Evolutionary conservation across 1,140 invertebrate genomes (phyloP).

Genomic region (Ruditapes philippinarum): DNA sequence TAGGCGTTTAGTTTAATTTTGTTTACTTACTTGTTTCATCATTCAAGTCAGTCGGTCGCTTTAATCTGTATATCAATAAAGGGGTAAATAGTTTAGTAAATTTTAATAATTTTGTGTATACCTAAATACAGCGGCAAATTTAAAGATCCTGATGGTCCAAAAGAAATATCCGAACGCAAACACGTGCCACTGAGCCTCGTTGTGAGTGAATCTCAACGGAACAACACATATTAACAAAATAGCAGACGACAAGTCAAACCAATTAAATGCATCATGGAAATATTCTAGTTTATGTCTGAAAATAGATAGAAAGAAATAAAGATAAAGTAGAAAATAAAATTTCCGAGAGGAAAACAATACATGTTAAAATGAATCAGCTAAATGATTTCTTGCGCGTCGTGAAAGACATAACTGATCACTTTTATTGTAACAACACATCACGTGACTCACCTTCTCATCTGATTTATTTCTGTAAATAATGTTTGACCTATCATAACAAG

Average conservation of each 20-base stretch:
- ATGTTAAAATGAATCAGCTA: too few relatives aligned
- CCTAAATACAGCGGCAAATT: conserved; percentile 79
- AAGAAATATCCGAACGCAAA: conserved; percentile 75
- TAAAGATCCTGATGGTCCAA: conserved; percentile 79
- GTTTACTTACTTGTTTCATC: too few relatives aligned
- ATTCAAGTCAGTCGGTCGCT: too few relatives aligned
- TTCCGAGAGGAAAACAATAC: too few relatives aligned
- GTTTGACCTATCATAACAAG: conserved; percentile 69
- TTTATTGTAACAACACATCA: too few relatives aligned
- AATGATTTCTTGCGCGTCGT: too few relatives aligned
- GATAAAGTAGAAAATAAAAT: background rate
- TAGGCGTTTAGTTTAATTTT: too few relatives aligned
- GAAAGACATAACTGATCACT: too few relatives aligned
- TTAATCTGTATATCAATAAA: too few relatives aligned
- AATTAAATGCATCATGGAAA: conserved; percentile 77
- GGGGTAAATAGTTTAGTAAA: too few relatives aligned
- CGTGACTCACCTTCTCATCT: conserved; percentile 78
- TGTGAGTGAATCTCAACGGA: conserved; percentile 69
- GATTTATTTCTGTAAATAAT: conserved; percentile 78
- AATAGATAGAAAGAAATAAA: background rate
- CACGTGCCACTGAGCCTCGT: conserved; percentile 74
- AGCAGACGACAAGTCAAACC: conserved; percentile 73
- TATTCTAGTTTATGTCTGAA: conserved; percentile 78
- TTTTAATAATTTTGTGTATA: conserved; percentile 47
- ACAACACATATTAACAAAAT: conserved; percentile 71